Evolutionary conservation across 1,140 invertebrate species (phyloP), one percentile per base, ranked within the genome.

Genomic region (Calycopis cecrops): DNA sequence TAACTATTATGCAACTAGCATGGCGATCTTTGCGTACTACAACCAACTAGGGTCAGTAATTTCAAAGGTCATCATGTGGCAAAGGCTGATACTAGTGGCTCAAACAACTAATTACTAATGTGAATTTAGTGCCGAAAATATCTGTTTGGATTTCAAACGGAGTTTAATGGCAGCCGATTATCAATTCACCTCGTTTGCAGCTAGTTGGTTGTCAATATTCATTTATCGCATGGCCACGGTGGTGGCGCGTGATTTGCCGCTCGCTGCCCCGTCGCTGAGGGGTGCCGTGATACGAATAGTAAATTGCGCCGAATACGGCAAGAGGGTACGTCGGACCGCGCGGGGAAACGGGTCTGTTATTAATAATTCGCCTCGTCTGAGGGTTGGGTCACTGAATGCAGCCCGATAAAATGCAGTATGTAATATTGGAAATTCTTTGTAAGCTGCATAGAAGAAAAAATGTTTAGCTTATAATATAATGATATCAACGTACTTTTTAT

Each of bases 121-220:
- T n/a, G n/a, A 28, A 28, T 6, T 28, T 28, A 6, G 21, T 6
- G n/a, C 21, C 21, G 6, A 44, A 44, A 44, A 52, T 54, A 58
- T 48, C 14, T 38, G 50, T 48, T 58, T 58, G 52, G 50, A 37
- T 58, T 53, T 44, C 52, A 28, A 53, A 40, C 42, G 21, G 48
- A 33, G 54, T 55, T 55, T 38, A 18, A 53, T 48, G 52, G 35
- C 35, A 40, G 55, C 64, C 68, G 67, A 79, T 83, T 83, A 80
- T 75, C 74, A 79, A 83, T 83, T 83, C 79, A 76, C 73, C 73
- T 73, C 69, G 69, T 73, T 75, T 65, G 56, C 71, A 60, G 69
- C 70, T 78, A 75, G 74, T 76, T 71, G 74, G 72, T 72, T 83
- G 79, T 83, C 79, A 80, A 80, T 83, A 80, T 83, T 83, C 76